These are phyloP conservation scores for Saguinus midas DNA, from an alignment of 2,113 vertebrate genomes.

Conservation along the genomic window DNA sequence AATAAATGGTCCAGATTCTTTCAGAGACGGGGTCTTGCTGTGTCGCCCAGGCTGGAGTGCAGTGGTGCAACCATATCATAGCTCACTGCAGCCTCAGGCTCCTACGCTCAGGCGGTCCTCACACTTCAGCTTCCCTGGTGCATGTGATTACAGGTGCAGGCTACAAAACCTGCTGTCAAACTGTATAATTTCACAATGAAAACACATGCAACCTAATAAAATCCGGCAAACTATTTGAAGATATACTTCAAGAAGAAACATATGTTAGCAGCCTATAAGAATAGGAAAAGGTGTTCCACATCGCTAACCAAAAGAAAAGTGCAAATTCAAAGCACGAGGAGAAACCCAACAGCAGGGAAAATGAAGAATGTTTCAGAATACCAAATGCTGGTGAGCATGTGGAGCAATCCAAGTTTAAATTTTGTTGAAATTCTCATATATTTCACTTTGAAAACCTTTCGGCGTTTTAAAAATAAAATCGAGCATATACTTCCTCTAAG, in stretches of 20 bases:
- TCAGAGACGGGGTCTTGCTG: no score
- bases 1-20: no score
- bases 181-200: neutral
- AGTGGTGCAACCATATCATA: no score
- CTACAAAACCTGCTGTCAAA: no score
- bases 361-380: neutral
- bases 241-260: neutral
- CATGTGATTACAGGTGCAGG: no score
- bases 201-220: neutral
- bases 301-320: neutral
- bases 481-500: neutral
- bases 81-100: no score
- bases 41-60: no score
- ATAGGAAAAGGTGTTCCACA: no score
- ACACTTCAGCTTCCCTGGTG: no score
- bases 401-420: rapidly evolving
- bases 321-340: no score
- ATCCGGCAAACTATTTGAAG: neutral
- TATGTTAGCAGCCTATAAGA: rapidly evolving
- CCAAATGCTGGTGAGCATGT: no score
- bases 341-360: neutral
- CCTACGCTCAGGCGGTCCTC: no score
- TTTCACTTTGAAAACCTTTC: neutral
- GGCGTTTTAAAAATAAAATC: neutral
- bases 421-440: neutral